Conservation (phyloP, 2,797 vertebrate species). For the Xiphophorus birchmanni region DNA sequence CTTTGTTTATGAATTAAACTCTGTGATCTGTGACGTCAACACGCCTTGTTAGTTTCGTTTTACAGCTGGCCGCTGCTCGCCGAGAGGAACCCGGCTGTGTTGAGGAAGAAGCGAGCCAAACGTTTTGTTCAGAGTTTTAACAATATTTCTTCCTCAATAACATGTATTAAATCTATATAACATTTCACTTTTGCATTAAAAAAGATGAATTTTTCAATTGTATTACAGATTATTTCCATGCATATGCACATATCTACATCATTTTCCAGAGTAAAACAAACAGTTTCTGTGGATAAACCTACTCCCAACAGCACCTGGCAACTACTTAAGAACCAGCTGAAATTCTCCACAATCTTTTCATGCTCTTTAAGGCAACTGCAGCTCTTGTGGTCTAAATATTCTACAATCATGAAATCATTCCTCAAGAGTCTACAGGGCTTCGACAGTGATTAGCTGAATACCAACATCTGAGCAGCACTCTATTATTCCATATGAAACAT, state of each 20-base stretch:
- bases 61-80: too few species aligned
- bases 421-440: conserved; percentile 2
- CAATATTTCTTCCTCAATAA: too few species aligned
- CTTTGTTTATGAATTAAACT: too few species aligned
- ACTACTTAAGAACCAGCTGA: not conserved
- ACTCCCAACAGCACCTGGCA: not conserved
- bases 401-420: conserved; percentile 5
- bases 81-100: too few species aligned
- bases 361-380: conserved; percentile 4
- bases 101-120: too few species aligned
- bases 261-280: not conserved
- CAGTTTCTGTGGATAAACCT: not conserved
- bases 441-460: conserved; percentile 22
- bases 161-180: not conserved
- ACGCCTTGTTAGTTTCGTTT: too few species aligned
- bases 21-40: too few species aligned
- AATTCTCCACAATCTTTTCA: not conserved
- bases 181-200: not conserved
- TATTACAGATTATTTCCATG: not conserved
- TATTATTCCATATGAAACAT: conserved; percentile 21
- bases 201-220: not conserved
- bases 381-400: conserved; percentile 8
- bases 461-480: conserved; percentile 40
- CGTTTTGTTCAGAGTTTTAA: too few species aligned
- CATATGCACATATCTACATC: not conserved